Base-by-base conservation (phyloP, 2,797 vertebrate genomes). In the Siniperca scherzeri region DNA sequence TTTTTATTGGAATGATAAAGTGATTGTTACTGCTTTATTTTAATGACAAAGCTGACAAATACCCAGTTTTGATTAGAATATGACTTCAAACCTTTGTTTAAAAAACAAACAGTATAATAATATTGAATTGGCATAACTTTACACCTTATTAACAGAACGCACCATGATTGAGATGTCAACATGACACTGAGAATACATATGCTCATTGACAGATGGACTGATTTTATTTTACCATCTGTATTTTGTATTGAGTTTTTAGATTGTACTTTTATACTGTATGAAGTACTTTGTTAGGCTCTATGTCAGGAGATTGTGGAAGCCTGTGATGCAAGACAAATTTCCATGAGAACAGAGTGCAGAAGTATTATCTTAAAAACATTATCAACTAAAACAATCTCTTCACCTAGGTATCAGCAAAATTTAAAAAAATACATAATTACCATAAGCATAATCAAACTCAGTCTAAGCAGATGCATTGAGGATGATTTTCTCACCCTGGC, bases 401-500 rank as follows among this genome's bases (percentile, higher is more conserved):
- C 44, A 48, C 4, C 8, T 2, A 7, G 4, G 5, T 16, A 21
- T 48, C 3, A 65, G n/a, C 14, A 33, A 36, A 36, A 76, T 46
- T 30, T 7, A 64, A 57, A 74, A 36, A 72, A 75, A 65, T 30
- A 13, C 33, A 7, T 44, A 46, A 68, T 57, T 25, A 25, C 33
- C 22, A 67, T 9, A 25, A 64, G 2, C 25, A 56, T 36, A 0
- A 82, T 77, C 16, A 62, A n/a, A 46, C 30, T 80, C 25, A 16
- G 5, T 27, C 64, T 40, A 12, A 48, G 12, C n/a, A 38, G 52
- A n/a, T 33, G 33, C 38, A 62, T 0, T 7, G 33, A 50, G 57
- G 27, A 19, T 14, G 38, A 70, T 79, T 76, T 69, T 57, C 53
- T 66, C 46, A 5, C 4, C 25, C 22, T 6, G 38, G 0, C 59